These are phyloP conservation scores for Catocala nupta DNA, from an alignment of 2,888 invertebrate genomes.

Conservation along the genomic window DNA sequence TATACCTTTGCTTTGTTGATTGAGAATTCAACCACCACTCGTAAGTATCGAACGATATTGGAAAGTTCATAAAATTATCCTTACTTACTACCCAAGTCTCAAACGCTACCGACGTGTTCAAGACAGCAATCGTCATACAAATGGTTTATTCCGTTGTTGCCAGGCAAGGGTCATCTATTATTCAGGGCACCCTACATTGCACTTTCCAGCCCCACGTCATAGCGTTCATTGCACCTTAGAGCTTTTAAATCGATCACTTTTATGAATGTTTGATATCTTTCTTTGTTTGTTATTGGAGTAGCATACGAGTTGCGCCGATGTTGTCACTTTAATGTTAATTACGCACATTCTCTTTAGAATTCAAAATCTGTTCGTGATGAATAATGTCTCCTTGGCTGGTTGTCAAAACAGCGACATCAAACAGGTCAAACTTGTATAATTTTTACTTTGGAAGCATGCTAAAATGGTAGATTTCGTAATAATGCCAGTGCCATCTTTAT, in stretches of 20 bases:
- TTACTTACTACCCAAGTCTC: slow-evolving; percentile 56
- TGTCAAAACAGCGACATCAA: slow-evolving; percentile 34
- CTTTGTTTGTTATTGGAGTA: slow-evolving; percentile 12
- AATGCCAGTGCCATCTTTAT: background rate
- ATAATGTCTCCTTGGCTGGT: slow-evolving; percentile 36
- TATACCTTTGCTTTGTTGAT: too few relatives aligned
- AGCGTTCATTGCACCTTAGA: slow-evolving; percentile 42
- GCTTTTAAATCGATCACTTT: slow-evolving; percentile 41
- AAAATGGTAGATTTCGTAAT: background rate
- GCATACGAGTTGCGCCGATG: slow-evolving; percentile 21
- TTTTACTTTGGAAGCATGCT: slow-evolving; percentile 1
- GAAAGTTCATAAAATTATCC: slow-evolving; percentile 46
- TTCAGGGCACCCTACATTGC: slow-evolving; percentile 67
- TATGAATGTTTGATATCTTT: slow-evolving; percentile 17
- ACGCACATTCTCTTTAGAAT: slow-evolving; percentile 16
- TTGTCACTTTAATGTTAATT: slow-evolving; percentile 25
- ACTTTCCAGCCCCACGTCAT: slow-evolving; percentile 60
- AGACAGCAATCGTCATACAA: slow-evolving; percentile 38
- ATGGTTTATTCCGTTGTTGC: slow-evolving; percentile 67
- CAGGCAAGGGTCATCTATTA: slow-evolving; percentile 78
- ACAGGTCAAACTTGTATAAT: slow-evolving; percentile 18
- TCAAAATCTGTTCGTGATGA: slow-evolving; percentile 22
- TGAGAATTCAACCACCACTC: background rate
- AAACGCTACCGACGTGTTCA: slow-evolving; percentile 66
- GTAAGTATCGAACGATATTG: slow-evolving; percentile 18